Evolutionary conservation across 2,888 invertebrate genomes (phyloP).

Genomic region (Brachyptera risi): DNA sequence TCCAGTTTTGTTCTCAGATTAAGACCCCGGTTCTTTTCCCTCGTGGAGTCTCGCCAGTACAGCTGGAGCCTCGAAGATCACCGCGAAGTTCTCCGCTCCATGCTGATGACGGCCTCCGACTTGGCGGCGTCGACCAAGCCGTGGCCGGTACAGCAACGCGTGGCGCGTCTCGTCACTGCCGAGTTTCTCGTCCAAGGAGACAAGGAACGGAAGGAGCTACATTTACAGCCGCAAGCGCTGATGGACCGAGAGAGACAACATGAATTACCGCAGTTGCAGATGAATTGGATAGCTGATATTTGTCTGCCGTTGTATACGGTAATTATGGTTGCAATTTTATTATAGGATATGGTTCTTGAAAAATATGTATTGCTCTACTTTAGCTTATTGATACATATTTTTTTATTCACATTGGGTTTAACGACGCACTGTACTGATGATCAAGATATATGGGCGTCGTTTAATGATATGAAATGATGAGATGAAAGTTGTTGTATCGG

Average conservation of each 20-base stretch:
- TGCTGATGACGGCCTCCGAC: conserved; percentile 57
- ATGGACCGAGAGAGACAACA: conserved; percentile 55
- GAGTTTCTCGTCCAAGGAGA: conserved; percentile 54
- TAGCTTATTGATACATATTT: no score
- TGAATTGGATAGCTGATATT: conserved; percentile 45
- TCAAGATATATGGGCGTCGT: no score
- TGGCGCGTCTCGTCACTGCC: conserved; percentile 49
- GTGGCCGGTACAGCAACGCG: conserved; percentile 53
- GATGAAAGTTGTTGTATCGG: no score
- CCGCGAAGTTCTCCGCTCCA: conserved; percentile 46
- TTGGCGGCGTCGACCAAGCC: conserved; percentile 57
- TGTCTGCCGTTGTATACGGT: conserved; percentile 50
- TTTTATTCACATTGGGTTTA: no score
- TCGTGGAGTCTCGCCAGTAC: conserved; percentile 45
- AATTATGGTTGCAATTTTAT: no score
- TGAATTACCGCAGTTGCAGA: conserved; percentile 54
- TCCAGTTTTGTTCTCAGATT: no score
- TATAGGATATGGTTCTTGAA: no score
- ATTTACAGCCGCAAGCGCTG: conserved; percentile 52
- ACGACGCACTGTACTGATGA: no score
- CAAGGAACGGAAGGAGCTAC: conserved; percentile 49
- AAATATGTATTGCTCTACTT: no score
- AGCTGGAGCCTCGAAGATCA: conserved; percentile 46
- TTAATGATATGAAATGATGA: no score
- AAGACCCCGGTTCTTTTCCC: conserved; percentile 47